A percentile compares a stretch with the other conserved stretches of the same genome.
Evolutionary conservation across 2,888 invertebrate genomes (phyloP).

Genomic region (Mimachlamys varia): DNA sequence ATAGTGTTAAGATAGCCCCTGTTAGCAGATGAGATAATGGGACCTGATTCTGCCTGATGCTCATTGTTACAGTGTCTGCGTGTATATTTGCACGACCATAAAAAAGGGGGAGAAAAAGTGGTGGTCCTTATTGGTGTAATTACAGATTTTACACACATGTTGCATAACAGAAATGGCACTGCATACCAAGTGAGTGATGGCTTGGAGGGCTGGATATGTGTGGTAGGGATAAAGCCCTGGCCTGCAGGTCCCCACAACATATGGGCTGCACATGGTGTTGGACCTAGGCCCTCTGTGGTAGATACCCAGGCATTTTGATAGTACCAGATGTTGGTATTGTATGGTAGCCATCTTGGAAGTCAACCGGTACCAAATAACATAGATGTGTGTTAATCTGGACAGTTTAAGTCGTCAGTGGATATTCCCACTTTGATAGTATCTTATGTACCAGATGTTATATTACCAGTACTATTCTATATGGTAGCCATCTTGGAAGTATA

Average conservation of each 20-base stretch:
- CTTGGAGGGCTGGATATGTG: neutral
- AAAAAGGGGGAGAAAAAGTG: slow-evolving; percentile 9
- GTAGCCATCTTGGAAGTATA: no score
- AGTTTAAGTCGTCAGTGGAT: no score
- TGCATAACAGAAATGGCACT: slow-evolving; percentile 34
- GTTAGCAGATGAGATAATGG: neutral
- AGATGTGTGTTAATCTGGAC: no score
- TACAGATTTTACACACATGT: slow-evolving; percentile 7
- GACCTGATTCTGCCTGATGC: neutral
- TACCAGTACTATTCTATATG: no score
- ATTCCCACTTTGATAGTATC: no score
- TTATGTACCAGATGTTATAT: no score
- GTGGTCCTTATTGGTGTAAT: slow-evolving; percentile 23
- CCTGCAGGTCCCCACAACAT: neutral
- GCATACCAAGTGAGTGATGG: neutral
- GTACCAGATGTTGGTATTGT: neutral
- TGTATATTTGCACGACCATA: neutral
- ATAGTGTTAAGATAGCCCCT: no score
- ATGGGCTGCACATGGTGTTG: slow-evolving; percentile 20
- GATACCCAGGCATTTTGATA: neutral
- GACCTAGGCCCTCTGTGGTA: neutral
- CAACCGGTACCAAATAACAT: no score
- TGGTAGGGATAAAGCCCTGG: neutral
- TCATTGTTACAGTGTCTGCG: neutral
- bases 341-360: neutral